phyloP scores from a whole-genome alignment of 2,113 vertebrate species.

The Ciconia maguari region DNA sequence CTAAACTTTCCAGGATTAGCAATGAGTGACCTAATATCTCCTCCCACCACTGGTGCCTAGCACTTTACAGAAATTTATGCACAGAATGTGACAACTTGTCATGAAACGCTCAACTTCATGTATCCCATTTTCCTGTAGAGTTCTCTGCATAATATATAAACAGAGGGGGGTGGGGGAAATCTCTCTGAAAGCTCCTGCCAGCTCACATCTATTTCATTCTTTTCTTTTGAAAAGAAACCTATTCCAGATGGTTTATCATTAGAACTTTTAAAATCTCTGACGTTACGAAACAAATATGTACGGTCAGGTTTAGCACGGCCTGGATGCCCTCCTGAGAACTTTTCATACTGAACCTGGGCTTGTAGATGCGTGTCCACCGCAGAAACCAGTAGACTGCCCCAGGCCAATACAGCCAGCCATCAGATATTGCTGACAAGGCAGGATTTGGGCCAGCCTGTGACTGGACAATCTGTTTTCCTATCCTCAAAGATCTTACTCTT shows the following conservation, averaged over 20 bases:
- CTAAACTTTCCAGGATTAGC: slow-evolving; percentile 31
- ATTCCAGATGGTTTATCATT: slow-evolving; percentile 46
- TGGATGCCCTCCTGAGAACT: neutral
- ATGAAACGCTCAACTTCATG: slow-evolving; percentile 48
- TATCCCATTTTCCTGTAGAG: slow-evolving; percentile 49
- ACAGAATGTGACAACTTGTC: slow-evolving; percentile 61
- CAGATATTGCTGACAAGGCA: neutral
- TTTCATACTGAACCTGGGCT: neutral
- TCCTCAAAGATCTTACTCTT: neutral
- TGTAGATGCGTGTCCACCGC: rapidly evolving
- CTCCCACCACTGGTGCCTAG: slow-evolving; percentile 36
- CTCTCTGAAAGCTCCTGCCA: slow-evolving; percentile 59
- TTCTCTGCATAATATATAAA: slow-evolving; percentile 58
- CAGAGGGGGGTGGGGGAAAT: slow-evolving; percentile 30
- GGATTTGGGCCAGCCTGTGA: neutral
- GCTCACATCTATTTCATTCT: slow-evolving; percentile 53
- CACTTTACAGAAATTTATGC: slow-evolving; percentile 54
- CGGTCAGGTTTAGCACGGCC: neutral
- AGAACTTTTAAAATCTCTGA: neutral
- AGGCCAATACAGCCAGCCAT: neutral
- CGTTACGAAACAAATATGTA: neutral
- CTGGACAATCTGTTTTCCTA: neutral
- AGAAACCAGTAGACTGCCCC: neutral
- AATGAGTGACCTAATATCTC: slow-evolving; percentile 37
- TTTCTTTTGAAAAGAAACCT: slow-evolving; percentile 51